These are phyloP conservation scores for Xiphophorus birchmanni DNA, from an alignment of 2,797 vertebrate species.

Conservation along the genomic window DNA sequence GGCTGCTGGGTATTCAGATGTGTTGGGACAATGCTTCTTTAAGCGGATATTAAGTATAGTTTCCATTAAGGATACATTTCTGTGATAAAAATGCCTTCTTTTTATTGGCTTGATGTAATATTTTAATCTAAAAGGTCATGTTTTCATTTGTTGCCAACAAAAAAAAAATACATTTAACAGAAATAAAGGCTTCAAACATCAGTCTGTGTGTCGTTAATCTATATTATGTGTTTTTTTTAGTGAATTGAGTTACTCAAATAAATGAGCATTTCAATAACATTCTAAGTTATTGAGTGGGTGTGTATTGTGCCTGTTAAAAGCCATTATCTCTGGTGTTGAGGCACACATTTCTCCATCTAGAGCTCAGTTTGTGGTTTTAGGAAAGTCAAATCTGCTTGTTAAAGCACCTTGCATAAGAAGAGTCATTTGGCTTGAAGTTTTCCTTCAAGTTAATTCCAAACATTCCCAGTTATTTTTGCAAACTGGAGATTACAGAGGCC, in stretches of 20 bases:
- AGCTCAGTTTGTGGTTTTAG: not conserved
- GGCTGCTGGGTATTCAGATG: too few species aligned
- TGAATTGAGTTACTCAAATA: too few species aligned
- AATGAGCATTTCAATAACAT: too few species aligned
- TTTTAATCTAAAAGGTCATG: not conserved
- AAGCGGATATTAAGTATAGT: not conserved
- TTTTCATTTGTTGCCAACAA: too few species aligned
- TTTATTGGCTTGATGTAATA: not conserved
- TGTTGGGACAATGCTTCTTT: not conserved
- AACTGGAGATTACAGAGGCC: constrained; percentile 9
- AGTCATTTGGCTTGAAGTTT: constrained; percentile 3
- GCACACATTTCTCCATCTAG: not conserved
- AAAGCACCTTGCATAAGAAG: constrained; percentile 7
- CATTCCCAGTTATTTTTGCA: constrained; percentile 14
- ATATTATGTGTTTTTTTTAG: too few species aligned
- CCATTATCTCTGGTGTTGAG: not conserved
- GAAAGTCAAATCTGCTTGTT: constrained; percentile 5
- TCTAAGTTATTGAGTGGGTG: not conserved
- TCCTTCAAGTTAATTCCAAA: not conserved
- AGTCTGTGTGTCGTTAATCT: too few species aligned
- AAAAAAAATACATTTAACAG: too few species aligned
- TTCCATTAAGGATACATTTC: not conserved
- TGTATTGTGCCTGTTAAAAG: not conserved
- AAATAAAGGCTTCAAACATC: too few species aligned
- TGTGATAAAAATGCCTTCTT: not conserved